Base-by-base conservation (phyloP, 2,797 vertebrate genomes). In the Mionectes olivaceus region DNA sequence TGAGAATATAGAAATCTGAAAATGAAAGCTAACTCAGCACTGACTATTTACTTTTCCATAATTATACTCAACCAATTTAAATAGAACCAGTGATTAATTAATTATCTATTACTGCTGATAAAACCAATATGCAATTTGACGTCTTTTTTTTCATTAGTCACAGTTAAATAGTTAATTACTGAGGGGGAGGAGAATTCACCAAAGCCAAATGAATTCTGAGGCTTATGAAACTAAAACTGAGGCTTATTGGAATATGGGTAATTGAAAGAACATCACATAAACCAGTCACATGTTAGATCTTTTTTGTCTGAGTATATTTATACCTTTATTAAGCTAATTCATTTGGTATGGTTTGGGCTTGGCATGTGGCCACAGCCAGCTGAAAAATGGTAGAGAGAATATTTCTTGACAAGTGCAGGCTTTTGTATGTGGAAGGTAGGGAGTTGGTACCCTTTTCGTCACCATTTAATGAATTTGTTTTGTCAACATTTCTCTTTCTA, bases 91-190 rank as follows among this genome's bases (percentile, higher is more conserved):
- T 65, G 10, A 69, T 89, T 92, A 84, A 81, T 90, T 90, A 93
- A 92, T 84, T 87, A 73, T 46, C 37, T 71, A 56, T 61, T 83
- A 69, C 49, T 90, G 33, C 50, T 95, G 89, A 78, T 93, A 81
- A 95, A 90, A 53, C 33, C 35, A 92, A 57, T 82, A 53, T 46
- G 32, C 57, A 87, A 21, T 67, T 75, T 84, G 28, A 68, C 35
- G 75, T 80, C 7, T 87, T 88, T 90, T 90, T 83, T 94, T 94
- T 79, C 55, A 91, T 91, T 94, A 89, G 69, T 82, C 63, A 82
- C 65, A 49, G 23, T 65, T 86, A 91, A 94, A 82, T 57, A 78
- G 57, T 71, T 88, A 89, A 73, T 93, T 90, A 89, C 39, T 53
- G 53, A 60, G 3, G 2, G 18, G 61, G 61, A 84, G 81, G 67